Base-by-base conservation (phyloP, 2,797 vertebrate genomes). In the Podargus strigoides region DNA sequence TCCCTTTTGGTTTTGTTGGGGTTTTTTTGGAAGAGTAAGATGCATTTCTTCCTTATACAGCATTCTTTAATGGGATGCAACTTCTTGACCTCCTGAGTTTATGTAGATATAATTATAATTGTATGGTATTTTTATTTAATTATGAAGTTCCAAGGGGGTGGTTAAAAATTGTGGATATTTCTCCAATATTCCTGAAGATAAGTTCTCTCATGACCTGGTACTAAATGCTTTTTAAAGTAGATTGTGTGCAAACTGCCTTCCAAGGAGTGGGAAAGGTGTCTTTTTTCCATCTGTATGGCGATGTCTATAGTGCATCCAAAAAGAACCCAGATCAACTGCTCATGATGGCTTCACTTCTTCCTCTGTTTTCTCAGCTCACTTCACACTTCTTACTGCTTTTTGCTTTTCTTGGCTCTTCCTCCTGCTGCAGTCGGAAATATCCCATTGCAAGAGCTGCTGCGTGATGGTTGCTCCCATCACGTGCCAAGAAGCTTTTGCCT, bases 381-480 rank as follows among this genome's bases (percentile, higher is more conserved):
- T 74, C n/a, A 30, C 7, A 2, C 15, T 39, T 18, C 22, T 11
- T 53, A 27, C 12, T 69, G 17, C 50, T n/a, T 39, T 74, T 69
- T 50, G 13, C 22, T 19, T 4, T 10, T 56, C 22, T n/a, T 60
- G 30, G n/a, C 13, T 81, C n/a, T 52, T 77, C 30, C 17, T 59
- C 11, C 15, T 34, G 32, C 41, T 66, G 37, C 34, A 8, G 18
- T 20, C 10, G 6, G 34, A 42, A 52, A 27, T 20, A 12, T 12
- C 18, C 36, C 0, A 1, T 14, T 42, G 53, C 14, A 37, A 64
- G 89, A 77, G 34, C 32, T 70, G 15, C 50, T 42, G 32, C 1
- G 0, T 10, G 27, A 13, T 15, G 36, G 49, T 36, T 2, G 2
- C 5, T 66, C 18, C 32, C 7, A 5, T 56, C 15, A 0, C 0